Evolutionary conservation across 2,113 vertebrate genomes (phyloP).

Genomic region (Arothron firmamentum): DNA sequence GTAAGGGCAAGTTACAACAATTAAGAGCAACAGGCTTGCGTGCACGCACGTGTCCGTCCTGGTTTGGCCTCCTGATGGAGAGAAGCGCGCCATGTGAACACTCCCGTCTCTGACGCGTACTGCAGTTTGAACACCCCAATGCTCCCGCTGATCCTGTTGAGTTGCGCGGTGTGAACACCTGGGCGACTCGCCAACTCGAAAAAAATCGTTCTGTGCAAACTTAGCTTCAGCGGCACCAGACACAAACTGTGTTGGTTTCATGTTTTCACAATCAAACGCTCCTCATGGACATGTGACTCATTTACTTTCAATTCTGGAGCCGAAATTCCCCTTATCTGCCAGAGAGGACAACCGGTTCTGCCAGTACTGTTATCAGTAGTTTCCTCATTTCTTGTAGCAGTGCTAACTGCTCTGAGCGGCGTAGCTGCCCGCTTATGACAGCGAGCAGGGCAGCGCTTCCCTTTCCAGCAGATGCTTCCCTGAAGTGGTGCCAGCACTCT

Average conservation of each 20-base stretch:
- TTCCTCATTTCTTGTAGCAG: constrained; percentile 30
- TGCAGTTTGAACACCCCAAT: too few species aligned
- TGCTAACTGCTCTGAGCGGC: constrained; percentile 26
- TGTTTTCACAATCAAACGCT: constrained; percentile 25
- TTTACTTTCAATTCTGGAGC: constrained; percentile 16
- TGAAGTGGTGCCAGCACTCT: constrained; percentile 22
- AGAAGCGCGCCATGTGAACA: too few species aligned
- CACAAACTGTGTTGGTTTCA: constrained; percentile 8
- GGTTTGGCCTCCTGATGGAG: too few species aligned
- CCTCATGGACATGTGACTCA: constrained; percentile 6
- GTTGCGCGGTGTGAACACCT: too few species aligned
- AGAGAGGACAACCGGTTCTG: constrained; percentile 19
- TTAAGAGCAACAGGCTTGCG: too few species aligned
- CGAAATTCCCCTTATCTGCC: constrained; percentile 14
- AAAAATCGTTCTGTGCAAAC: too few species aligned
- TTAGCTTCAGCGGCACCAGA: constrained; percentile 7
- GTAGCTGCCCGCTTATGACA: constrained; percentile 36
- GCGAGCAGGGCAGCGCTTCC: constrained; percentile 34
- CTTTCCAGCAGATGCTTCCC: constrained; percentile 30
- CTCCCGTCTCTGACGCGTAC: too few species aligned
- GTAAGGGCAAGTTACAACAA: too few species aligned
- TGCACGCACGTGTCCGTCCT: too few species aligned
- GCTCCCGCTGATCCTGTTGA: too few species aligned
- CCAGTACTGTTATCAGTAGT: constrained; percentile 34
- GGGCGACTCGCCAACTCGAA: too few species aligned